Evolutionary conservation across 2,888 invertebrate genomes (phyloP), one percentile per base, ranked within the genome.

Genomic region (Cryptus viduatorius): DNA sequence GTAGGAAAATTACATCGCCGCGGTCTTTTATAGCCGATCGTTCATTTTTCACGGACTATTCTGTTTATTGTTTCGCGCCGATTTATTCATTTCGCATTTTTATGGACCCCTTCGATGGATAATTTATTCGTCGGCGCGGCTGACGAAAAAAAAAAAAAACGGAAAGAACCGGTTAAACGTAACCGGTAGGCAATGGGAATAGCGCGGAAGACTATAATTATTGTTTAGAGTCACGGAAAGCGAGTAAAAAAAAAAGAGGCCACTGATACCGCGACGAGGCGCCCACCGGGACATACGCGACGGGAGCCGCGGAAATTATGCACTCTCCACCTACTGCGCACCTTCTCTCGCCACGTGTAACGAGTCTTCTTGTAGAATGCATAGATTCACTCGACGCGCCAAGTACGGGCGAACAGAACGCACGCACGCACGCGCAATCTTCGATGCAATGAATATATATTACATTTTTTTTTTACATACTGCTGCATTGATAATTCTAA

Each of bases 111-210:
- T 65, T 80, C 64, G 16, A n/a, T n/a, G 4, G 10, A n/a, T n/a
- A 50, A 75, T 68, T 78, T 75, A 82, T 84, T 82, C 67, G 16
- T 50, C 61, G 67, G 31, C 84, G 48, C 77, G 75, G 65, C 10
- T 29, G 24, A 24, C 53, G 16, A 24, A 37, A 59, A 61, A 69
- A 31, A 37, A 31, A 16, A 37, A 53, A 64, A 19, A 16, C 50
- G 31, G n/a, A 56, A 29, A 56, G 3, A 14, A 68, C 67, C 44
- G 31, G 29, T 59, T 53, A 8, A 19, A 16, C 37, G n/a, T 8
- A 16, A 53, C 48, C 24, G n/a, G 50, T 59, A 14, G 56, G 42
- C 65, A 10, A 24, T n/a, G 37, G 24, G n/a, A 24, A 12, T 29
- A 59, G 67, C 19, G 37, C 50, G 53, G 19, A 56, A 56, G 72